These are phyloP conservation scores for Nymphalis urticae DNA, from an alignment of 2,888 invertebrate species.

Conservation along the genomic window DNA sequence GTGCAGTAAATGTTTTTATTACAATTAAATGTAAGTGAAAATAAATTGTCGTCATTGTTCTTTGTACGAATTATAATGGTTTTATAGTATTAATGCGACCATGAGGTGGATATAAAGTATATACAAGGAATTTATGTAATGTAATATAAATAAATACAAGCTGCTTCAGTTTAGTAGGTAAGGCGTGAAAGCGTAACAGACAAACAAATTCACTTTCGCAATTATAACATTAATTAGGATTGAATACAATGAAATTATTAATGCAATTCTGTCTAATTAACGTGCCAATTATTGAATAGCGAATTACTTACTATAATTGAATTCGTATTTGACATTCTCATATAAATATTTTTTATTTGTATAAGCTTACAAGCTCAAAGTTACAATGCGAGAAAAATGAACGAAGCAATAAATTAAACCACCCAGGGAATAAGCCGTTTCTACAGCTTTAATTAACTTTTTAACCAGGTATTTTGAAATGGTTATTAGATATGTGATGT, in stretches of 20 bases:
- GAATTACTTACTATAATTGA: background rate
- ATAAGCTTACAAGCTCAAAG: slow-evolving; percentile 42
- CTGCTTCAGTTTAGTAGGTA: too few relatives aligned
- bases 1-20: too few relatives aligned
- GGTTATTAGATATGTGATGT: slow-evolving; percentile 48
- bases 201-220: too few relatives aligned
- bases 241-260: background rate
- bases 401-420: slow-evolving; percentile 72
- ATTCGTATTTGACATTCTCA: slow-evolving; percentile 19
- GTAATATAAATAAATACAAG: too few relatives aligned
- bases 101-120: too few relatives aligned
- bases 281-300: slow-evolving; percentile 5
- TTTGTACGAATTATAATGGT: too few relatives aligned
- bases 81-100: too few relatives aligned
- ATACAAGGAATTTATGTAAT: too few relatives aligned
- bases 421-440: slow-evolving; percentile 66
- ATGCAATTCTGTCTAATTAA: slow-evolving; percentile 3
- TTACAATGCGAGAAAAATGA: slow-evolving; percentile 61
- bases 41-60: too few relatives aligned
- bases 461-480: slow-evolving; percentile 60
- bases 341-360: slow-evolving; percentile 40
- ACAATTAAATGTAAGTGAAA: too few relatives aligned
- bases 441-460: slow-evolving; percentile 77
- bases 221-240: too few relatives aligned
- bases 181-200: too few relatives aligned